phyloP scores from a whole-genome alignment of 2,888 invertebrate species.

The Ctenicera cuprea region DNA sequence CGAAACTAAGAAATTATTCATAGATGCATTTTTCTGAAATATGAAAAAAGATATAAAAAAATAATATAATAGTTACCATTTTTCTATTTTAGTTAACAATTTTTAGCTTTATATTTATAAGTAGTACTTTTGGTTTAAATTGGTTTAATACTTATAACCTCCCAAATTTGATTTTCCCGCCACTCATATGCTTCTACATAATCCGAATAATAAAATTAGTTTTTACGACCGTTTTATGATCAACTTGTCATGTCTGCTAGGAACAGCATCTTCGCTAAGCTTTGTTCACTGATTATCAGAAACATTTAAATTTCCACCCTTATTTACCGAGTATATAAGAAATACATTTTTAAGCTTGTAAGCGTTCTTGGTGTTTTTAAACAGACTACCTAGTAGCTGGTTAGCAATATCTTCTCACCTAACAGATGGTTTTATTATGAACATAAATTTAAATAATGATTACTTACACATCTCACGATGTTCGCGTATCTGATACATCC shows the following conservation, averaged over 20 bases:
- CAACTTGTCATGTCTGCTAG: constrained; percentile 68
- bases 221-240: constrained; percentile 70
- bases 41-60: too few species aligned
- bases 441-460: constrained; percentile 37
- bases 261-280: constrained; percentile 64
- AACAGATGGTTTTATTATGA: constrained; percentile 50
- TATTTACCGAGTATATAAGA: constrained; percentile 34
- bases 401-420: constrained; percentile 52
- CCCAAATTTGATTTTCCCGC: constrained; percentile 15
- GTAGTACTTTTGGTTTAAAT: too few species aligned
- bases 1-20: too few species aligned
- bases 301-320: constrained; percentile 48
- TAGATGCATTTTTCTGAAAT: too few species aligned
- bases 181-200: constrained; percentile 53
- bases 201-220: constrained; percentile 69
- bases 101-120: too few species aligned
- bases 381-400: constrained; percentile 28
- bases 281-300: constrained; percentile 40
- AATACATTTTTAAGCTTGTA: not conserved
- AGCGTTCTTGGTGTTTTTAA: not conserved
- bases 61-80: too few species aligned
- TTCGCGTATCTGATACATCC: not conserved
- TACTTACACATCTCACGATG: constrained; percentile 18
- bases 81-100: too few species aligned
- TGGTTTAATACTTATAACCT: too few species aligned